A percentile compares a stretch with the other conserved stretches of the same genome.
These are phyloP conservation scores for Listrodromus nycthemerus DNA, from an alignment of 2,888 invertebrate genomes.

Conservation along the genomic window DNA sequence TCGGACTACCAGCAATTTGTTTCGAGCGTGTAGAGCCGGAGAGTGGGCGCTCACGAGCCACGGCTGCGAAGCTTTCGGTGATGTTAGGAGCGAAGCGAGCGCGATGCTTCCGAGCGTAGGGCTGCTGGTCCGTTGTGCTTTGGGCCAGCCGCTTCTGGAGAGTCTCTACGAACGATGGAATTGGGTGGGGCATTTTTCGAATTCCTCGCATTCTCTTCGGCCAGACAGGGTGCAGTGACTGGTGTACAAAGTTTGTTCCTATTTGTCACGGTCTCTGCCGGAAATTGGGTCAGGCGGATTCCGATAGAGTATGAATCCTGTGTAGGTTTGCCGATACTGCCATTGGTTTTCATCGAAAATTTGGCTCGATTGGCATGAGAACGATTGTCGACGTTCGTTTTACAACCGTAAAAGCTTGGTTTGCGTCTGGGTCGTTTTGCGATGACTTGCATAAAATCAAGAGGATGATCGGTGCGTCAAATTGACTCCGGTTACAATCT, in stretches of 20 bases:
- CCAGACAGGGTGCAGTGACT: conserved; percentile 26
- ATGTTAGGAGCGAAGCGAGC: conserved; percentile 30
- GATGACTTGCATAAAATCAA: too few species aligned
- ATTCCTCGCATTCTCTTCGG: conserved; percentile 53
- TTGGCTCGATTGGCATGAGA: not conserved
- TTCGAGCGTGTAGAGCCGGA: conserved; percentile 27
- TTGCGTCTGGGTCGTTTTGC: too few species aligned
- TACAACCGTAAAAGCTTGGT: conserved; percentile 2
- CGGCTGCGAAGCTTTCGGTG: conserved; percentile 22
- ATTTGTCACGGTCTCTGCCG: conserved; percentile 53
- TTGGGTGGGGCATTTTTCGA: conserved; percentile 57
- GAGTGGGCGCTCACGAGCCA: conserved; percentile 3
- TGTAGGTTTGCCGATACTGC: not conserved
- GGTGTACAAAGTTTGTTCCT: conserved; percentile 55
- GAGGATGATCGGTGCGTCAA: too few species aligned
- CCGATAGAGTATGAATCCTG: not conserved
- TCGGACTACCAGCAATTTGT: conserved; percentile 57
- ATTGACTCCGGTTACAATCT: too few species aligned
- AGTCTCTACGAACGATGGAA: not conserved
- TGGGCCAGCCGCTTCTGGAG: conserved; percentile 14
- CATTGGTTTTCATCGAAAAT: not conserved
- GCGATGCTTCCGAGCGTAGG: conserved; percentile 1
- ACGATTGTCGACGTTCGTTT: not conserved
- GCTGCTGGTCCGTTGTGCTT: conserved; percentile 26
- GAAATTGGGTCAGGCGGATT: conserved; percentile 56